Evolutionary conservation across 2,113 vertebrate species (phyloP).

Genomic region (Orientallactaga bullata): DNA sequence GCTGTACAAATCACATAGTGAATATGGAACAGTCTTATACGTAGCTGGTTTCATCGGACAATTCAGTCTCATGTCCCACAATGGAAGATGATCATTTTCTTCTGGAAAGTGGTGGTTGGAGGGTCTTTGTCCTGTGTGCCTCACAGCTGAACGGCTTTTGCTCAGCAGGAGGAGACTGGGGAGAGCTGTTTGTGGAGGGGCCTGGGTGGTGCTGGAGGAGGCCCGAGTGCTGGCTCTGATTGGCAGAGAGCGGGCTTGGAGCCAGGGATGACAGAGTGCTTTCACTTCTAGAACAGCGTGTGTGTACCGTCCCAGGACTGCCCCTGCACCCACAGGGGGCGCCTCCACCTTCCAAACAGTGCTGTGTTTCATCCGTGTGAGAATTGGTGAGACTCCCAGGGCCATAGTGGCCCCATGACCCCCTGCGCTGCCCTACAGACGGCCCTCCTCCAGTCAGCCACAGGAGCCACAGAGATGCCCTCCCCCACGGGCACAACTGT

Average conservation of each 20-base stretch:
- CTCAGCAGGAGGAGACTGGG: fast-evolving
- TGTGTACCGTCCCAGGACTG: constrained; percentile 88
- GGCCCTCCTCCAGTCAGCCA: neutral
- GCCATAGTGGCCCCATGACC: fast-evolving
- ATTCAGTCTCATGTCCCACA: neutral
- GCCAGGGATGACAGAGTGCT: neutral
- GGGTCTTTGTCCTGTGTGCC: fast-evolving
- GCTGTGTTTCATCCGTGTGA: constrained; percentile 88
- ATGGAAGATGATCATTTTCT: neutral
- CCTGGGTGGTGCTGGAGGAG: neutral
- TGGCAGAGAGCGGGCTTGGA: neutral
- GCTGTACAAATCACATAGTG: no score
- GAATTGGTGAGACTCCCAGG: constrained; percentile 87
- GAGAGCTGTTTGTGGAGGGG: neutral
- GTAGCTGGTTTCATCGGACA: neutral
- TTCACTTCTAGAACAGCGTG: constrained; percentile 70
- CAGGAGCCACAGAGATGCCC: neutral
- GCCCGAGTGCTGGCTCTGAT: neutral
- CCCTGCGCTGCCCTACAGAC: neutral
- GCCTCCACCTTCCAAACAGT: constrained; percentile 85
- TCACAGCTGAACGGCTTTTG: neutral
- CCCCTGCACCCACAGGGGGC: constrained; percentile 87
- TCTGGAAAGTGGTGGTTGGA: neutral
- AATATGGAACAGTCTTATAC: neutral
- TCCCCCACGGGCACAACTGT: fast-evolving